Conservation (phyloP, 2,797 vertebrate species). For the Parambassis ranga region DNA sequence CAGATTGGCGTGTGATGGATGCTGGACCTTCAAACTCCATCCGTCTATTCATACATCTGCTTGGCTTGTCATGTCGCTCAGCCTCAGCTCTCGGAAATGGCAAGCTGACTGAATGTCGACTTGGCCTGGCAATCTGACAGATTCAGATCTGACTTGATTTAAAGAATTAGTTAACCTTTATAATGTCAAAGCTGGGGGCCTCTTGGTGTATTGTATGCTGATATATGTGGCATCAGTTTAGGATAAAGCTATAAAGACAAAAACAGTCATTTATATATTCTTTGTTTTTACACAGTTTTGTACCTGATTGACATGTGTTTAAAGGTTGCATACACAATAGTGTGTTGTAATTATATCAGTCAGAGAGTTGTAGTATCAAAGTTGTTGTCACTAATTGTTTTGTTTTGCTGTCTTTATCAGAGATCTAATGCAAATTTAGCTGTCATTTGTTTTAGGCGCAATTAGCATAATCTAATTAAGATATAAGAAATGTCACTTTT, state of each 20-base stretch:
- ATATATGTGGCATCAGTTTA: conserved; percentile 57
- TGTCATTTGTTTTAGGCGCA: conserved; percentile 36
- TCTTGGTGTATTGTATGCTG: conserved; percentile 52
- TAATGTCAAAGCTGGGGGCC: conserved; percentile 69
- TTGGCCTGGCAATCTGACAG: conserved; percentile 66
- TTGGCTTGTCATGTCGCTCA: conserved; percentile 60
- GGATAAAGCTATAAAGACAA: conserved; percentile 50
- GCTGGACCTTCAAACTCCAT: conserved; percentile 68
- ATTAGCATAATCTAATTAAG: conserved; percentile 65
- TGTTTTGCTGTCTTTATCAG: conserved; percentile 45
- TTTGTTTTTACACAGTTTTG: conserved; percentile 40
- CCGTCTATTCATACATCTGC: conserved; percentile 60
- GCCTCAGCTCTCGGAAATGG: conserved; percentile 59
- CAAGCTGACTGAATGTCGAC: conserved; percentile 51
- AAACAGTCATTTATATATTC: conserved; percentile 26
- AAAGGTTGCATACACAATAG: conserved; percentile 38
- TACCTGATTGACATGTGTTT: conserved; percentile 56
- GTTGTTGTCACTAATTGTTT: conserved; percentile 43
- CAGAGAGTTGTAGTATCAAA: conserved; percentile 17
- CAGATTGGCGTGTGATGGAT: conserved; percentile 63
- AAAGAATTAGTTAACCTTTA: conserved; percentile 85
- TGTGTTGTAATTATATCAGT: conserved; percentile 7
- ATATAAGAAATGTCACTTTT: conserved; percentile 33
- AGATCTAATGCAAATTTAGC: conserved; percentile 46
- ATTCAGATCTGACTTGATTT: conserved; percentile 77